Evolutionary conservation across 2,888 invertebrate species (phyloP).

Genomic region (Xestia c-nigrum): DNA sequence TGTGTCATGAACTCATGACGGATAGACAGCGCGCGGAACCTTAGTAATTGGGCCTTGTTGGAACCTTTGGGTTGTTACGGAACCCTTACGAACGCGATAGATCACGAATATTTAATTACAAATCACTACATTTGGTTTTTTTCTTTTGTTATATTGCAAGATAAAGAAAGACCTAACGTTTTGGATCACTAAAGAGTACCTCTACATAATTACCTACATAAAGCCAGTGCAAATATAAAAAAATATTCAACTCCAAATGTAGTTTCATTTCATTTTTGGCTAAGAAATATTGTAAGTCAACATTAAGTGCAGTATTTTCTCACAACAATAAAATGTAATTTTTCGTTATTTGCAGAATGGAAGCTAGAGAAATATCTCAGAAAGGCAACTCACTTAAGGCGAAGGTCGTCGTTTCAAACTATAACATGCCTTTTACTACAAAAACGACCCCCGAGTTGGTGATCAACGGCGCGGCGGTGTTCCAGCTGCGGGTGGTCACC

Average conservation of each 20-base stretch:
- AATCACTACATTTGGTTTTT: not conserved
- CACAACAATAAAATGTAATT: slow-evolving; percentile 5
- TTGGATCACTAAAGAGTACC: not conserved
- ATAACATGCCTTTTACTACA: slow-evolving; percentile 69
- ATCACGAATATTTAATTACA: not conserved
- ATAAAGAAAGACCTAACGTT: not conserved
- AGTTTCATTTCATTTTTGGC: slow-evolving; percentile 1
- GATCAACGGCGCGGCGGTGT: slow-evolving; percentile 69
- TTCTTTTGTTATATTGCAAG: not conserved
- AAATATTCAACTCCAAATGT: not conserved
- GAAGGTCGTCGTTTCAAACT: slow-evolving; percentile 68
- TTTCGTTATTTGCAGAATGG: slow-evolving; percentile 68
- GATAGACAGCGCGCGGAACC: not conserved
- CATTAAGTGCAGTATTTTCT: not conserved
- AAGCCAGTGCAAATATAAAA: not conserved
- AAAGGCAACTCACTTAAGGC: slow-evolving; percentile 71
- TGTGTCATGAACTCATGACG: not conserved
- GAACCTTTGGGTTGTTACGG: not conserved
- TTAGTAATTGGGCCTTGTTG: not conserved
- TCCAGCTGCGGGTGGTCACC: slow-evolving; percentile 71
- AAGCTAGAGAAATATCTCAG: slow-evolving; percentile 67
- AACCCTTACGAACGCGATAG: not conserved
- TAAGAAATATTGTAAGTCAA: not conserved
- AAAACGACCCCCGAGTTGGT: slow-evolving; percentile 69
- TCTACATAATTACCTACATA: not conserved